Evolutionary conservation across 1,140 invertebrate species (phyloP).

Genomic region (Pogonus chalceus): DNA sequence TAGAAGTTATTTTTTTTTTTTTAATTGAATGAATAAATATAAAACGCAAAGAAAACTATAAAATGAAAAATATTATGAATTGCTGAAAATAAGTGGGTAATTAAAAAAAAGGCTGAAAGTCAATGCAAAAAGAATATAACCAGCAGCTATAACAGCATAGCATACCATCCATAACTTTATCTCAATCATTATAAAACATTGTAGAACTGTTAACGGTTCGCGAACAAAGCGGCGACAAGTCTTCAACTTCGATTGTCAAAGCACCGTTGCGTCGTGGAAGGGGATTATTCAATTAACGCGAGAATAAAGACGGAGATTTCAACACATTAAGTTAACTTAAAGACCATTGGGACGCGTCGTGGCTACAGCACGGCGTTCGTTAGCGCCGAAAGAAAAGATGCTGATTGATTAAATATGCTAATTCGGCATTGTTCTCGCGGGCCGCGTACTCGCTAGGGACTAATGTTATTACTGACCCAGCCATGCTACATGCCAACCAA

Average conservation of each 20-base stretch:
- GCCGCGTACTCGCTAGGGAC: not conserved
- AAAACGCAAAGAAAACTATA: not conserved
- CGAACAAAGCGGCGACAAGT: constrained; percentile 2
- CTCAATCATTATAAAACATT: constrained; percentile 7
- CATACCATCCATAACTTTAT: constrained; percentile 1
- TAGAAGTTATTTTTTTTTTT: not conserved
- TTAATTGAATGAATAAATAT: not conserved
- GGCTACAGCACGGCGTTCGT: not conserved
- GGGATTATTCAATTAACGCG: constrained; percentile 6
- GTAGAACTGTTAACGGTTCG: constrained; percentile 3
- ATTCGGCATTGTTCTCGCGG: not conserved
- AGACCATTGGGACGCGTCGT: not conserved
- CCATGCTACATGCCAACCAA: not conserved
- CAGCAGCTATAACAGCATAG: not conserved
- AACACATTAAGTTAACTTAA: constrained; percentile 5
- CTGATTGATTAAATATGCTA: constrained; percentile 7
- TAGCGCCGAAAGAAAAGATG: constrained; percentile 2
- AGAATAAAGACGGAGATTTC: constrained; percentile 4
- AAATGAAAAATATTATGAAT: not conserved
- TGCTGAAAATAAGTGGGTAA: not conserved
- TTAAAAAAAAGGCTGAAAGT: not conserved
- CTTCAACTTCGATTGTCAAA: constrained; percentile 7
- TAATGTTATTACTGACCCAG: constrained; percentile 4
- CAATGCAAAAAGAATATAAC: not conserved
- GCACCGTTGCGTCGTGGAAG: not conserved